These are phyloP conservation scores for Tenualosa ilisha DNA, from an alignment of 2,797 vertebrate genomes.

Conservation along the genomic window DNA sequence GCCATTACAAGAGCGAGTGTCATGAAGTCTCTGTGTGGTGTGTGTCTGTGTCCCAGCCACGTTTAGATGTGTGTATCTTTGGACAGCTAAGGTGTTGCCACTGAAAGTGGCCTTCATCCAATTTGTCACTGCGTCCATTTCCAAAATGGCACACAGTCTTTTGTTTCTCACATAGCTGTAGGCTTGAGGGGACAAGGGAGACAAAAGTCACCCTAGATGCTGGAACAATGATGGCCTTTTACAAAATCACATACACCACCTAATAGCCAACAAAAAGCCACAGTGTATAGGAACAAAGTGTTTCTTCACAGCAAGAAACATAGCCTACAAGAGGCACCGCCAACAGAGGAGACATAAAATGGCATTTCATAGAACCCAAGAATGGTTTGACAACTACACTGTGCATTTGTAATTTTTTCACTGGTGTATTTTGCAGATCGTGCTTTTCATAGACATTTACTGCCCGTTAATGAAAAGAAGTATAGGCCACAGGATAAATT, in stretches of 20 bases:
- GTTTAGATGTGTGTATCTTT: background rate
- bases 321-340: background rate
- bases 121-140: background rate
- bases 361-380: background rate
- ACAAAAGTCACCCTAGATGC: background rate
- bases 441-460: no score
- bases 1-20: no score
- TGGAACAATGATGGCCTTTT: conserved; percentile 2
- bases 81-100: background rate
- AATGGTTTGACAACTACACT: background rate
- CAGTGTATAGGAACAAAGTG: conserved; percentile 18
- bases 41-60: no score
- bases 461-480: no score
- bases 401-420: background rate
- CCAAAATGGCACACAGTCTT: background rate
- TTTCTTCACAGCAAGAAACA: background rate
- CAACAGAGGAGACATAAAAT: background rate
- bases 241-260: background rate
- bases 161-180: background rate
- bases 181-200: background rate
- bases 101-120: background rate
- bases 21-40: no score
- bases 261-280: background rate
- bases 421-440: background rate
- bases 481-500: no score